These are phyloP conservation scores for Metalampra italica DNA, from an alignment of 2,888 invertebrate genomes.

Conservation along the genomic window DNA sequence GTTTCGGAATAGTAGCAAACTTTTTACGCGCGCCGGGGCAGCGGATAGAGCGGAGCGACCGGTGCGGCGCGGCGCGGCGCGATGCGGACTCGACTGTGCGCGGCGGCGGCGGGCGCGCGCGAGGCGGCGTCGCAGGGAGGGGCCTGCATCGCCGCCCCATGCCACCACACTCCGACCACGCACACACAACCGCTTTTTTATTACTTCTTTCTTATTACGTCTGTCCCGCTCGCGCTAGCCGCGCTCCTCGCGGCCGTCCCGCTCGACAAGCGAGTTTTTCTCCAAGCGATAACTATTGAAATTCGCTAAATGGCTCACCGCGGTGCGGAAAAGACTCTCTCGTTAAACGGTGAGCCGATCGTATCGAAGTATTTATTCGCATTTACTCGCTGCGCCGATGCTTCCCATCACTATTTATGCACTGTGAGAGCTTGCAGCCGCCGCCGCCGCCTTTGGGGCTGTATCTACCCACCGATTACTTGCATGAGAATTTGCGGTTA, in stretches of 20 bases:
- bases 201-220: slow-evolving; percentile 73
- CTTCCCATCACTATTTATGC: slow-evolving; percentile 64
- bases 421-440: slow-evolving; percentile 40
- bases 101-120: slow-evolving; percentile 53
- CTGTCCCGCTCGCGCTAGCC: slow-evolving; percentile 61
- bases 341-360: slow-evolving; percentile 75
- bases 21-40: slow-evolving; percentile 64
- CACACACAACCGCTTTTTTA: slow-evolving; percentile 75
- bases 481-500: slow-evolving; percentile 41
- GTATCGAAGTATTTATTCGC: slow-evolving; percentile 72
- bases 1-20: slow-evolving; percentile 65
- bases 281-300: slow-evolving; percentile 77
- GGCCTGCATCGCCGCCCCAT: slow-evolving; percentile 73
- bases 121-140: slow-evolving; percentile 68
- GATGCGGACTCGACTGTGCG: slow-evolving; percentile 67
- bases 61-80: slow-evolving; percentile 66
- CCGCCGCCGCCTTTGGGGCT: slow-evolving; percentile 27
- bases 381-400: slow-evolving; percentile 57
- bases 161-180: slow-evolving; percentile 74
- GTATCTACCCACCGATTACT: slow-evolving; percentile 38
- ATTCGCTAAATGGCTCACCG: slow-evolving; percentile 77
- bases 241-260: slow-evolving; percentile 47
- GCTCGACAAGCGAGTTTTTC: slow-evolving; percentile 68
- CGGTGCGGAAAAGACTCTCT: slow-evolving; percentile 76
- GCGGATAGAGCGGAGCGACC: slow-evolving; percentile 58